Evolutionary conservation across 2,888 invertebrate species (phyloP).

Genomic region (Agrochola litura): DNA sequence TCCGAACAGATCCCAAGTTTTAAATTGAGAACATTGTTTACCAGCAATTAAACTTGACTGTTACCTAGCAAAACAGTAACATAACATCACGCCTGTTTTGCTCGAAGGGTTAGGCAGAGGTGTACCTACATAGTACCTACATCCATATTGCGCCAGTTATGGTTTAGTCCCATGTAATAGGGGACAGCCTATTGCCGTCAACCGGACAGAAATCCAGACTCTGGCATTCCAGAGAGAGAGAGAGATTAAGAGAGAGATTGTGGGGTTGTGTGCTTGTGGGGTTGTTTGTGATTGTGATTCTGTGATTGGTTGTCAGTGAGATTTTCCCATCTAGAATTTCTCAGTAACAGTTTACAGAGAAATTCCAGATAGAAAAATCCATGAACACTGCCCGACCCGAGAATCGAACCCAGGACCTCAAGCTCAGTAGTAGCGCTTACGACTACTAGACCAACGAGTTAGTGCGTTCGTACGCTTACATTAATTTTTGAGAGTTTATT

Average conservation of each 20-base stretch:
- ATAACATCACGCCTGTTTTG: background rate
- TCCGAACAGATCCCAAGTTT: constrained; percentile 6
- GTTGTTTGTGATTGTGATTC: no score
- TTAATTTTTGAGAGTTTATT: background rate
- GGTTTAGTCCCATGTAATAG: background rate
- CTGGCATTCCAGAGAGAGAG: no score
- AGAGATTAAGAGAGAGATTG: no score
- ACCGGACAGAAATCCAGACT: background rate
- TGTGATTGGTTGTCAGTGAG: no score
- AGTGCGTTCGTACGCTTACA: no score
- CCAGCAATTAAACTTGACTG: constrained; percentile 9
- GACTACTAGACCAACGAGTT: background rate
- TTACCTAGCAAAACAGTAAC: background rate
- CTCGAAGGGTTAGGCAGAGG: background rate
- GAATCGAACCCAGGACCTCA: background rate
- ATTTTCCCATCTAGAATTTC: no score
- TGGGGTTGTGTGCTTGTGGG: no score
- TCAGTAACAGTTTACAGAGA: background rate
- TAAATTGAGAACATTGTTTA: constrained; percentile 20
- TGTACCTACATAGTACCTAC: background rate
- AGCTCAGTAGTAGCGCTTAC: background rate
- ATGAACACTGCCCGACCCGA: background rate
- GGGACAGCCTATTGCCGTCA: background rate
- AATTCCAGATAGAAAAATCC: background rate
- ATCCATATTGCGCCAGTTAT: background rate